These are phyloP conservation scores for Tragelaphus scriptus DNA, from an alignment of 2,113 vertebrate genomes.

Conservation along the genomic window DNA sequence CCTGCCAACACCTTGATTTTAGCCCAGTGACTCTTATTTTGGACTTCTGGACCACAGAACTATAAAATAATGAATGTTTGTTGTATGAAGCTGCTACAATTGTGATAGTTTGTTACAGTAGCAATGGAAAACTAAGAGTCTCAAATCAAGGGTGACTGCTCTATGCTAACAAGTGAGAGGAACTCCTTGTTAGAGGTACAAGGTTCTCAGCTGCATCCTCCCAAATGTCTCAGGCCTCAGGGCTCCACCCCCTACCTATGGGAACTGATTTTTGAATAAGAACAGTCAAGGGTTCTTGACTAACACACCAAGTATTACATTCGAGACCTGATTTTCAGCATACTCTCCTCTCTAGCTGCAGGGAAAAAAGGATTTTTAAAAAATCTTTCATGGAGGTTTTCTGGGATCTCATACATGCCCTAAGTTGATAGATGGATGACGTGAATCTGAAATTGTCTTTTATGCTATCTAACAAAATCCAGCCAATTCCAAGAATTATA, in stretches of 20 bases:
- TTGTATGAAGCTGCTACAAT: background rate
- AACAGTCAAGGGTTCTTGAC: background rate
- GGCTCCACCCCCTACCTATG: background rate
- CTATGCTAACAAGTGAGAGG: background rate
- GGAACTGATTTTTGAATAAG: background rate
- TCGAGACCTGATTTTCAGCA: background rate
- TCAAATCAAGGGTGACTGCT: background rate
- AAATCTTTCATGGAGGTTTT: background rate
- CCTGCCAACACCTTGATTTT: background rate
- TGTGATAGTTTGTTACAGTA: background rate
- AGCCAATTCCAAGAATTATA: background rate
- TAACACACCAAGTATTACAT: background rate
- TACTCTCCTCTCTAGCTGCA: background rate
- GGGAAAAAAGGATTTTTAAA: background rate
- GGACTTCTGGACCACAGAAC: background rate
- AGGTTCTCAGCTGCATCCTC: background rate
- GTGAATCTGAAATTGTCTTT: background rate
- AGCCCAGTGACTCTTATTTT: background rate
- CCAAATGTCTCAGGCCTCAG: background rate
- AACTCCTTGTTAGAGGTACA: background rate
- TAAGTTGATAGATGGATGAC: background rate
- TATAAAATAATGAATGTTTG: background rate
- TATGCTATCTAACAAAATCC: background rate
- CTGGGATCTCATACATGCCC: background rate
- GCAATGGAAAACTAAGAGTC: background rate